phyloP scores from a whole-genome alignment of 2,113 vertebrate genomes.

The Istiophorus platypterus region DNA sequence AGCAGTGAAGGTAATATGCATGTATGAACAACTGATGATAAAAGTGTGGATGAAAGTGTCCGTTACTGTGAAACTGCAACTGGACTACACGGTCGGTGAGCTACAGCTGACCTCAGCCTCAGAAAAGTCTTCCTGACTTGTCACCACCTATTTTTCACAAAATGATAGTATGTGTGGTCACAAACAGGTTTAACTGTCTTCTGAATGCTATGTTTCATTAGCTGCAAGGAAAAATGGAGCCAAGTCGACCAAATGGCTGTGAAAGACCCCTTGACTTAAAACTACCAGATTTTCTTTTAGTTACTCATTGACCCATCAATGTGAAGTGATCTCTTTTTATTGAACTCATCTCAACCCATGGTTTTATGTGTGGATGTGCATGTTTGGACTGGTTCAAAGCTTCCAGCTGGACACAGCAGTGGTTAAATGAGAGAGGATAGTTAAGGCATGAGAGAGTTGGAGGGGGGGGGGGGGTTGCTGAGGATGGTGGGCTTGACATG shows the following conservation, averaged over 20 bases:
- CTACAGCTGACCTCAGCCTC: neutral
- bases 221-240: neutral
- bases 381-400: slow-evolving; percentile 24
- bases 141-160: neutral
- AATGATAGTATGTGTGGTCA: neutral
- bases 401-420: slow-evolving; percentile 61
- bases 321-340: neutral
- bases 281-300: neutral
- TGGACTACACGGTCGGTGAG: neutral
- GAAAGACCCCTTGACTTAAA: neutral
- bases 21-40: too few species aligned
- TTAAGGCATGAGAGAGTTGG: slow-evolving; percentile 21
- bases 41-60: neutral
- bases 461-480: neutral
- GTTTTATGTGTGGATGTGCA: slow-evolving; percentile 13
- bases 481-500: slow-evolving; percentile 10
- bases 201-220: neutral
- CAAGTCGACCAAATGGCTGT: neutral
- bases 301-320: neutral
- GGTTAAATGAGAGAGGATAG: slow-evolving; percentile 31
- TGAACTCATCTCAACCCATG: neutral
- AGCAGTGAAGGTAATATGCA: neutral
- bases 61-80: neutral
- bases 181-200: neutral
- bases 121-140: neutral